phyloP scores from a whole-genome alignment of 1,140 invertebrate genomes.

The Cydia amplana region DNA sequence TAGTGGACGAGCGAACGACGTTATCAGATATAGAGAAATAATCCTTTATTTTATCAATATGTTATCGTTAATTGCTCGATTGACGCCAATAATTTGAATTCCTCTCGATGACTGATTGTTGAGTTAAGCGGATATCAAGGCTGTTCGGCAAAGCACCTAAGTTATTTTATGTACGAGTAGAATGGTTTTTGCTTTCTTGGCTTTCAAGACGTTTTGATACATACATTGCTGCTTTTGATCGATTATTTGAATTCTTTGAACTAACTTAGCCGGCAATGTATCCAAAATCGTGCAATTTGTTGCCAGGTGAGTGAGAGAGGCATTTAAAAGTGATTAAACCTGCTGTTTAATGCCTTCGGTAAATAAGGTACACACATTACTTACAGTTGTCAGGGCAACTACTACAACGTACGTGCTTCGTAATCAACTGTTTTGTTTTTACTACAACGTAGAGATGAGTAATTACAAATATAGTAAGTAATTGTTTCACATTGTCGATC shows the following conservation, averaged over 20 bases:
- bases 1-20: constrained; percentile 48
- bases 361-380: no score
- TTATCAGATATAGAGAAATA: constrained; percentile 55
- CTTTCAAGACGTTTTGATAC: no score
- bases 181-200: no score
- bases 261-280: not conserved
- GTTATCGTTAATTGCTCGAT: constrained; percentile 65
- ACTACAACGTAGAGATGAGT: constrained; percentile 4
- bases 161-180: constrained; percentile 9
- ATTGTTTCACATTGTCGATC: not conserved
- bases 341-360: no score
- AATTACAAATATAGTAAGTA: not conserved
- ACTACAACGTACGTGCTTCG: not conserved
- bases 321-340: no score
- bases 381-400: no score
- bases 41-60: constrained; percentile 50
- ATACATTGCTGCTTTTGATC: not conserved
- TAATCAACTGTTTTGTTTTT: not conserved
- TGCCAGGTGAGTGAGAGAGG: no score
- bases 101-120: constrained; percentile 29
- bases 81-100: constrained; percentile 43
- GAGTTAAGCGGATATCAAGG: constrained; percentile 22
- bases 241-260: not conserved
- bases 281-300: no score
- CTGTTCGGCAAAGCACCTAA: not conserved